These are phyloP conservation scores for Pelodytes ibericus DNA, from an alignment of 2,797 vertebrate species.

Conservation along the genomic window DNA sequence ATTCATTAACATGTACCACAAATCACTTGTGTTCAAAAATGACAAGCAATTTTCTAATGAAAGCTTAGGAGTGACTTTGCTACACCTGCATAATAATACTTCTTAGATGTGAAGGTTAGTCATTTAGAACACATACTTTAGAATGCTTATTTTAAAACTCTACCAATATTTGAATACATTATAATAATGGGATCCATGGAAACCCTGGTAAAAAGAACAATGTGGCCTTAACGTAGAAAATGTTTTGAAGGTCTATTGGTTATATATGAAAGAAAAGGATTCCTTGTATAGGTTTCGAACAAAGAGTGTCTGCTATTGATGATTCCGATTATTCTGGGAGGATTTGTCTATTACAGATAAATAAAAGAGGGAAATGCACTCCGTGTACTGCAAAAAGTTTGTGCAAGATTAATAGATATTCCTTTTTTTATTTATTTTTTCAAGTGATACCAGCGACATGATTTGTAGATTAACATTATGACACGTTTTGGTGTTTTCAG, in stretches of 20 bases:
- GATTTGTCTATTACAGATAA: conserved; percentile 24
- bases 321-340: conserved; percentile 1
- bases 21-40: not conserved
- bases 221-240: conserved; percentile 18
- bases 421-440: not conserved
- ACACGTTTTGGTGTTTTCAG: too few species aligned
- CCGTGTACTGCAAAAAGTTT: conserved; percentile 15
- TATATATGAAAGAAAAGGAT: not conserved
- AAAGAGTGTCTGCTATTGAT: conserved; percentile 17
- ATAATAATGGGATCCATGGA: conserved; percentile 16
- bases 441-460: not conserved
- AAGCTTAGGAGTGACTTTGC: not conserved
- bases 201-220: conserved; percentile 4
- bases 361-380: conserved; percentile 24
- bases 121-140: not conserved
- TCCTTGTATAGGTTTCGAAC: conserved; percentile 1
- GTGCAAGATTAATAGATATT: not conserved
- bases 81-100: not conserved
- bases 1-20: conserved; percentile 4
- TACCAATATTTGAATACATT: not conserved
- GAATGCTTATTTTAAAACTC: not conserved
- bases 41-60: conserved; percentile 1
- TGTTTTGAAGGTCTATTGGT: not conserved
- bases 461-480: not conserved
- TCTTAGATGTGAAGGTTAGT: not conserved